Conservation (phyloP, 2,113 vertebrate genomes). For the Pterocles burchelli region DNA sequence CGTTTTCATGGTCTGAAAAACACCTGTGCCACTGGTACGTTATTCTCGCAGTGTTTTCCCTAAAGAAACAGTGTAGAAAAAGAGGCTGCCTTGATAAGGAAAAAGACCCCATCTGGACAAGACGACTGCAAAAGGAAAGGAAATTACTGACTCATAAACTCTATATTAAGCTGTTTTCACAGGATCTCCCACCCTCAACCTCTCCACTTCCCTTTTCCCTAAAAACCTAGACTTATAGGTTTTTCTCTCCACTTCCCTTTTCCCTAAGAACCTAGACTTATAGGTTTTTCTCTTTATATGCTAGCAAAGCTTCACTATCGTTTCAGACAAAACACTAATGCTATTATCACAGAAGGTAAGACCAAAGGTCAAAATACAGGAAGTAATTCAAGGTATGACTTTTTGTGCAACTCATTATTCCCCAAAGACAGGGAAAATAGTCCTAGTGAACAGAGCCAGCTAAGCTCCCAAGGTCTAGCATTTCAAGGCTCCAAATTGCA, state of each 20-base stretch:
- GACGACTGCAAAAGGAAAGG: not conserved
- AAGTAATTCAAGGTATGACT: not conserved
- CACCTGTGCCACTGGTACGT: not conserved
- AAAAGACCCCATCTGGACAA: not conserved
- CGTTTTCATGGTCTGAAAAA: not conserved
- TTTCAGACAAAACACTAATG: not conserved
- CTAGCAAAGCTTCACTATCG: not conserved
- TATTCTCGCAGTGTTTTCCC: not conserved
- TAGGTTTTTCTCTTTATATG: not conserved
- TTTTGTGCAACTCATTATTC: not conserved
- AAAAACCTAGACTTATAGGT: not conserved
- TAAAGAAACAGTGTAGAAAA: not conserved
- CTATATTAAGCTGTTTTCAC: slow-evolving; percentile 1
- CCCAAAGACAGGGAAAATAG: not conserved
- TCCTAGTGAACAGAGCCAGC: not conserved
- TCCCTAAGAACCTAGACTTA: not conserved
- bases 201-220: not conserved
- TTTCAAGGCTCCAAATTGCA: not conserved
- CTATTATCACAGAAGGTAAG: not conserved
- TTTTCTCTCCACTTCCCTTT: not conserved
- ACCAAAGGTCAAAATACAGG: not conserved
- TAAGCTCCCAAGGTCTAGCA: not conserved
- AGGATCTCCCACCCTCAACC: not conserved
- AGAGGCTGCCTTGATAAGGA: not conserved
- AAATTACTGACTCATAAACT: not conserved